phyloP scores from a whole-genome alignment of 2,797 vertebrate genomes.

The Myiotriccus ornatus region DNA sequence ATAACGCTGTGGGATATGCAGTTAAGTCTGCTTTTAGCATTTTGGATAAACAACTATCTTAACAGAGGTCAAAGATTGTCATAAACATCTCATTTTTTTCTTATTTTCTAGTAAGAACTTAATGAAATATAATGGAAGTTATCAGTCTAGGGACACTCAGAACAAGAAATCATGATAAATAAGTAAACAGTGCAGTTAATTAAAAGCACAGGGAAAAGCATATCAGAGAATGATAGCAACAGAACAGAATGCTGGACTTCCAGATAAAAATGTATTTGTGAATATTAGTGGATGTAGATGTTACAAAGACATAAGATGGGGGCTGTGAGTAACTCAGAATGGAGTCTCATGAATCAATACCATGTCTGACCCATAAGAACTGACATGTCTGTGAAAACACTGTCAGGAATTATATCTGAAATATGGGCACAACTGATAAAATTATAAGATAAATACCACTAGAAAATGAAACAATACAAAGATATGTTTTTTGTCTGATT shows the following conservation, averaged over 20 bases:
- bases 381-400: neutral
- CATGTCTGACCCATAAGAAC: neutral
- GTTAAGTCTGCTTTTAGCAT: neutral
- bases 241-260: neutral
- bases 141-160: neutral
- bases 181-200: neutral
- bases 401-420: neutral
- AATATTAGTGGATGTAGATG: neutral
- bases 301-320: neutral
- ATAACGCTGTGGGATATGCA: neutral
- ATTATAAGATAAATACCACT: neutral
- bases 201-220: neutral
- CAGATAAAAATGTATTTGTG: neutral
- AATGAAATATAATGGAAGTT: neutral
- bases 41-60: neutral
- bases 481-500: neutral
- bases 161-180: neutral
- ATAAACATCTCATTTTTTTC: neutral
- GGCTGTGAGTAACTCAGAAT: neutral
- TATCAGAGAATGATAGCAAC: neutral
- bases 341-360: neutral
- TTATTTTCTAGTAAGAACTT: neutral
- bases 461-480: neutral
- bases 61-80: neutral
- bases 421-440: neutral